Evolutionary conservation across 92 coral and sea anemone genomes (phyloP).

Genomic region (Diadumene lineata): DNA sequence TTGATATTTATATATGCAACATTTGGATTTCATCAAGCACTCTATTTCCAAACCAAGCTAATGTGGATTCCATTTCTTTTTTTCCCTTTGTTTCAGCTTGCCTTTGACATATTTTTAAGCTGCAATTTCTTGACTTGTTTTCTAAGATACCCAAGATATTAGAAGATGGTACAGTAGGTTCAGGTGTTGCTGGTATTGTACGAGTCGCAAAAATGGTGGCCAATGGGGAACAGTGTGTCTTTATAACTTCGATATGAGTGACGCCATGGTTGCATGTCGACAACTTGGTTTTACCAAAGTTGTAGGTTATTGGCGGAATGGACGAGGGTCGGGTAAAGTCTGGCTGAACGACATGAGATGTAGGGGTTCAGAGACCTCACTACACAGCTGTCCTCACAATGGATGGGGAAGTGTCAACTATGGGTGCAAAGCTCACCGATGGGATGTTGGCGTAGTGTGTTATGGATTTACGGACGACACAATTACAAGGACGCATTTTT

Average conservation of each 20-base stretch:
- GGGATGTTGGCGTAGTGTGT: not conserved
- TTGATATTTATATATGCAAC: no score
- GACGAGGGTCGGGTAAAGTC: not conserved
- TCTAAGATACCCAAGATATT: no score
- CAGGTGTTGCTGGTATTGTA: not conserved
- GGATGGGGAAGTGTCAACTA: not conserved
- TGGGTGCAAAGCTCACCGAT: not conserved
- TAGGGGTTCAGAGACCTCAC: conserved; percentile 5
- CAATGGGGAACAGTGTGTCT: conserved; percentile 15
- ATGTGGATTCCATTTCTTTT: no score
- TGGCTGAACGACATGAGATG: not conserved
- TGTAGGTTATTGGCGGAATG: not conserved
- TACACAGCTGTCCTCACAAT: conserved; percentile 8
- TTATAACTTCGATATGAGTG: not conserved
- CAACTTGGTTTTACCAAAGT: conserved; percentile 5
- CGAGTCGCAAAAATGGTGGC: not conserved
- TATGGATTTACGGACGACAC: no score
- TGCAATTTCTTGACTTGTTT: no score
- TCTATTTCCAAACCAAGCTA: no score
- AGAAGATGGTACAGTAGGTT: no score
- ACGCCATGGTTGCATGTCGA: conserved; percentile 1
- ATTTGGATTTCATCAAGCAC: no score
- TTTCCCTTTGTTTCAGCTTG: no score
- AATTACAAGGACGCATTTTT: no score
- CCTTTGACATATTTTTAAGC: no score